These are phyloP conservation scores for Drosophila austrosaltans DNA, from an alignment of 2,888 invertebrate species.

Conservation along the genomic window DNA sequence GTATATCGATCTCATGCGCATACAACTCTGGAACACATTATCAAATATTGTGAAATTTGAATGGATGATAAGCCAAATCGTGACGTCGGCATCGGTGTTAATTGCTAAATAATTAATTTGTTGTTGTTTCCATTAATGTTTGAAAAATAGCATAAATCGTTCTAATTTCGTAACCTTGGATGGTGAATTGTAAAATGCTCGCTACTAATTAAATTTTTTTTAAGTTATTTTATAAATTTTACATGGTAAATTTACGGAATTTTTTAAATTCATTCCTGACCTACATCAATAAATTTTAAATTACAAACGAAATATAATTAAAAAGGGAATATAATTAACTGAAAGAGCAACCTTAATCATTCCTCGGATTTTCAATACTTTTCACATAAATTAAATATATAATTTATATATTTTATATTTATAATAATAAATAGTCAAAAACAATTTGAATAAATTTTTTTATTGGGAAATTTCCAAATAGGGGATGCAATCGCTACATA, in stretches of 20 bases:
- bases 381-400: too few species aligned
- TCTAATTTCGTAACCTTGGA: neutral
- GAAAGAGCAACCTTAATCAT: too few species aligned
- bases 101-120: neutral
- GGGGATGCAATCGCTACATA: too few species aligned
- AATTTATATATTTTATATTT: too few species aligned
- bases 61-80: neutral
- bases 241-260: too few species aligned
- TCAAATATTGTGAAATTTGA: slow-evolving; percentile 2
- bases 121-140: neutral
- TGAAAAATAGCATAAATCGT: neutral
- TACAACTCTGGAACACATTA: slow-evolving; percentile 1
- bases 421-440: too few species aligned
- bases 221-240: too few species aligned
- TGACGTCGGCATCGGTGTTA: neutral
- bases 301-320: neutral
- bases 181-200: neutral
- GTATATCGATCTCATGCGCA: neutral
- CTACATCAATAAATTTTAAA: neutral
- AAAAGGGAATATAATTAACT: too few species aligned
- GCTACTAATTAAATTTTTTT: neutral
- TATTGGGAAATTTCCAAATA: too few species aligned
- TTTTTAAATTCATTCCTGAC: neutral
- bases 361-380: too few species aligned
- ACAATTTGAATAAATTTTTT: too few species aligned